phyloP scores from a whole-genome alignment of 1,140 invertebrate genomes.

The Sycobia sp. region DNA sequence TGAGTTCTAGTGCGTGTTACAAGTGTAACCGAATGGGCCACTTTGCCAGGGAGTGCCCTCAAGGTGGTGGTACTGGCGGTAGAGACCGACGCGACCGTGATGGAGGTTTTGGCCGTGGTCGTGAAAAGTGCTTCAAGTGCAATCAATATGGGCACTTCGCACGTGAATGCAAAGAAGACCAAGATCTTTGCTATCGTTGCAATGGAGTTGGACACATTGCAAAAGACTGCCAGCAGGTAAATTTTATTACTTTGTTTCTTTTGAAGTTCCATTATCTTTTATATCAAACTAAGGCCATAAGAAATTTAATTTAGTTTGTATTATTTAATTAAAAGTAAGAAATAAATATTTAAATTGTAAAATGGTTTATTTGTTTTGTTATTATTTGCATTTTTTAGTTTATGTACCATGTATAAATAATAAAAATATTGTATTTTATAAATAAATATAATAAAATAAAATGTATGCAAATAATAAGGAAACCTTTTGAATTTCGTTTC shows the following conservation, averaged over 20 bases:
- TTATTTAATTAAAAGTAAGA: neutral
- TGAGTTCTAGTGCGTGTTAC: slow-evolving; percentile 78
- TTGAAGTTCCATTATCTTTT: neutral
- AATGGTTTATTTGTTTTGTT: neutral
- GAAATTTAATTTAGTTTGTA: neutral
- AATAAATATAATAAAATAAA: neutral
- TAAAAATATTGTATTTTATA: neutral
- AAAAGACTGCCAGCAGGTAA: slow-evolving; percentile 79
- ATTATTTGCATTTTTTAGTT: neutral
- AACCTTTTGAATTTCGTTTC: neutral
- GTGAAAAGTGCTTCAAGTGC: slow-evolving; percentile 93
- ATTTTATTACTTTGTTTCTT: slow-evolving; percentile 5
- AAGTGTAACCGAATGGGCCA: slow-evolving; percentile 88
- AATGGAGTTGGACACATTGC: slow-evolving; percentile 86
- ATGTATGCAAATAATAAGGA: neutral
- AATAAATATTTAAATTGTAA: too few species aligned
- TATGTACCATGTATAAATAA: neutral
- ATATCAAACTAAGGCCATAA: too few species aligned
- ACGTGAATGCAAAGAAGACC: slow-evolving; percentile 86
- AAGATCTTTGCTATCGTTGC: slow-evolving; percentile 84
- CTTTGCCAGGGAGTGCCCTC: slow-evolving; percentile 83
- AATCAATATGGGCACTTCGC: slow-evolving; percentile 92
- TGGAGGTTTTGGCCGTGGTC: slow-evolving; percentile 66
- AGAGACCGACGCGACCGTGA: slow-evolving; percentile 61
- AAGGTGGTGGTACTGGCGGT: slow-evolving; percentile 65